Evolutionary conservation across 2,888 invertebrate genomes (phyloP).

Genomic region (Cheilosia urbana): DNA sequence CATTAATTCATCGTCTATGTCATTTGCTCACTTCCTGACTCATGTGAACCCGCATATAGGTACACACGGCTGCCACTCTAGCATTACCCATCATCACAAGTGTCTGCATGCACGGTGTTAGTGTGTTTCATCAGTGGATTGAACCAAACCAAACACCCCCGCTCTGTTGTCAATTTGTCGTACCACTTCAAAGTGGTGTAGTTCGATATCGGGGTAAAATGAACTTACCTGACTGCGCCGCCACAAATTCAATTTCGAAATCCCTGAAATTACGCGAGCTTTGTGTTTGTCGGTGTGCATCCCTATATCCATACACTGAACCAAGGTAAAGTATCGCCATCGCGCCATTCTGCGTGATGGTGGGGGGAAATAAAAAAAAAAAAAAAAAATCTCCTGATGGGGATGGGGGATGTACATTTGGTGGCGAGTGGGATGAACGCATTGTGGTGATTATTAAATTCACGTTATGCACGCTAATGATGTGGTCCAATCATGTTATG

Average conservation of each 20-base stretch:
- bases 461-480: constrained; percentile 70
- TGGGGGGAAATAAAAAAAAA: not conserved
- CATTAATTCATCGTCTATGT: constrained; percentile 65
- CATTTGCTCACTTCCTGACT: constrained; percentile 57
- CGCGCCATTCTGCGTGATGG: too few species aligned
- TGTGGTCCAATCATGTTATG: constrained; percentile 72
- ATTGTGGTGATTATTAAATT: constrained; percentile 72
- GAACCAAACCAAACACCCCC: constrained; percentile 2
- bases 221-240: constrained; percentile 61
- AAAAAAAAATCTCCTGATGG: not conserved
- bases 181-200: constrained; percentile 42
- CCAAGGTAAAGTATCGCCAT: too few species aligned
- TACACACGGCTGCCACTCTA: not conserved
- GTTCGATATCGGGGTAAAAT: constrained; percentile 57
- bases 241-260: constrained; percentile 81
- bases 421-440: constrained; percentile 34
- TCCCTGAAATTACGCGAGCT: constrained; percentile 71
- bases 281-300: constrained; percentile 31
- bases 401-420: constrained; percentile 1
- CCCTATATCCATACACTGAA: not conserved
- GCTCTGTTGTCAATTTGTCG: constrained; percentile 19
- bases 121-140: constrained; percentile 9
- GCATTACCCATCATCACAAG: constrained; percentile 52
- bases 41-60: not conserved
- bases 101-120: constrained; percentile 26